Evolutionary conservation across 2,888 invertebrate species (phyloP).

Genomic region (Agrotis ipsilon): DNA sequence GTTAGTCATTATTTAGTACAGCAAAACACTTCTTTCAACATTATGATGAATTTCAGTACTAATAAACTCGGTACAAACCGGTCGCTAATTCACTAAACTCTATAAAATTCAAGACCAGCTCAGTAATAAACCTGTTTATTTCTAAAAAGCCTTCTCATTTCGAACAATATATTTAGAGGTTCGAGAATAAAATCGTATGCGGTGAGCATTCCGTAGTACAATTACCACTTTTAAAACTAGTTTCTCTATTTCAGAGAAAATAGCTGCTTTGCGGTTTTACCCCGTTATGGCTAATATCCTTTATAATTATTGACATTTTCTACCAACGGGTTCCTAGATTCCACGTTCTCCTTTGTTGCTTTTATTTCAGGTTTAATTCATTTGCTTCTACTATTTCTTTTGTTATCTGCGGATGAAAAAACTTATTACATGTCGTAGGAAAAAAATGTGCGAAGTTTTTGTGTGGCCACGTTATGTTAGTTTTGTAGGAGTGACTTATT

Average conservation of each 20-base stretch:
- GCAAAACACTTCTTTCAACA: background rate
- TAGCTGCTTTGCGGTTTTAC: conserved; percentile 45
- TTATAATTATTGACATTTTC: conserved; percentile 65
- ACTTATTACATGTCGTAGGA: conserved; percentile 34
- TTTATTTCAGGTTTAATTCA: conserved; percentile 36
- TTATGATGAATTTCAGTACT: background rate
- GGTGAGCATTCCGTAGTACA: conserved; percentile 13
- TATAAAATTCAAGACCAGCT: background rate
- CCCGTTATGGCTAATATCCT: conserved; percentile 59
- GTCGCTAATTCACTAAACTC: background rate
- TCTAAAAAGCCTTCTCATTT: conserved; percentile 1
- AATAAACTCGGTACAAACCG: background rate
- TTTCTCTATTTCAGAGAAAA: conserved; percentile 38
- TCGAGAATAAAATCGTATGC: conserved; percentile 36
- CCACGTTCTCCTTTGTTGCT: conserved; percentile 23
- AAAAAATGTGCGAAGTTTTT: conserved; percentile 41
- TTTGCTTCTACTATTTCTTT: conserved; percentile 41
- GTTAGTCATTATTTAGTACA: background rate
- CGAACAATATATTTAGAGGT: conserved; percentile 13
- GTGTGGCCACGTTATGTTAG: conserved; percentile 6
- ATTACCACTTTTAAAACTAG: conserved; percentile 34
- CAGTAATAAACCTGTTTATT: background rate
- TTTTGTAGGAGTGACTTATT: conserved; percentile 42
- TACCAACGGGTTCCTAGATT: conserved; percentile 11
- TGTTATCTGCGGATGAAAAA: conserved; percentile 36